Conservation (phyloP, 2,113 vertebrate species). For the Petrocephalus zakoni region DNA sequence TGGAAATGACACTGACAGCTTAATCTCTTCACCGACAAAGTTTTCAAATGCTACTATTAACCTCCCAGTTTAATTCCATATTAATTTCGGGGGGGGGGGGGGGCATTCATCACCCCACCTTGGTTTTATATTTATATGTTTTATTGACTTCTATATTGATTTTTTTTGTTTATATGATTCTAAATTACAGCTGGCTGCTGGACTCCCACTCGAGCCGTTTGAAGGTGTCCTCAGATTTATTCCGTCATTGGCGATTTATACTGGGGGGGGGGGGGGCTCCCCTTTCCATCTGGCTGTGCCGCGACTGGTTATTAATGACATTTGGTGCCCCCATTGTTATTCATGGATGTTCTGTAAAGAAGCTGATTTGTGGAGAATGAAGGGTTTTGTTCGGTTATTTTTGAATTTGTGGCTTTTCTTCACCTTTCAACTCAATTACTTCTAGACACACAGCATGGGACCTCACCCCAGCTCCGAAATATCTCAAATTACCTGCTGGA, state of each 20-base stretch:
- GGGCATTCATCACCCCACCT: conserved; percentile 29
- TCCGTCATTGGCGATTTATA: not conserved
- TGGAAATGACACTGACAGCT: conserved; percentile 10
- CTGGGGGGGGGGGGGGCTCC: not conserved
- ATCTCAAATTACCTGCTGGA: conserved; percentile 13
- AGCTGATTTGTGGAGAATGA: not conserved
- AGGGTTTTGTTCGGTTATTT: not conserved
- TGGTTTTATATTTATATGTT: conserved; percentile 31
- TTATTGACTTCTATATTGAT: conserved; percentile 37
- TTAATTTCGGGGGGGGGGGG: conserved; percentile 29
- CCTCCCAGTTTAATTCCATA: conserved; percentile 27
- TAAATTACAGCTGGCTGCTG: not conserved
- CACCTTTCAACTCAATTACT: conserved; percentile 28
- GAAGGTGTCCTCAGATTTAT: not conserved
- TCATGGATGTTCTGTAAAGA: not conserved
- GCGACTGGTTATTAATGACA: not conserved
- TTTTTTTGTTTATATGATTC: conserved; percentile 29
- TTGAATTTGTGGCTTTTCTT: not conserved
- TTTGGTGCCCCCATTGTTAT: not conserved
- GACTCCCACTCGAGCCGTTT: conserved; percentile 11
- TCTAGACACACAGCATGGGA: not conserved
- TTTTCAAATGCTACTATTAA: conserved; percentile 22
- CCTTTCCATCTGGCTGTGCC: not conserved
- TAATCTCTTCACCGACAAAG: conserved; percentile 24
- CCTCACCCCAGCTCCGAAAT: conserved; percentile 11